Percentiles rank a stretch among this genome's conserved stretches.
Conservation (phyloP, 2,888 invertebrate genomes). For the Ichneumoninae sp. region DNA sequence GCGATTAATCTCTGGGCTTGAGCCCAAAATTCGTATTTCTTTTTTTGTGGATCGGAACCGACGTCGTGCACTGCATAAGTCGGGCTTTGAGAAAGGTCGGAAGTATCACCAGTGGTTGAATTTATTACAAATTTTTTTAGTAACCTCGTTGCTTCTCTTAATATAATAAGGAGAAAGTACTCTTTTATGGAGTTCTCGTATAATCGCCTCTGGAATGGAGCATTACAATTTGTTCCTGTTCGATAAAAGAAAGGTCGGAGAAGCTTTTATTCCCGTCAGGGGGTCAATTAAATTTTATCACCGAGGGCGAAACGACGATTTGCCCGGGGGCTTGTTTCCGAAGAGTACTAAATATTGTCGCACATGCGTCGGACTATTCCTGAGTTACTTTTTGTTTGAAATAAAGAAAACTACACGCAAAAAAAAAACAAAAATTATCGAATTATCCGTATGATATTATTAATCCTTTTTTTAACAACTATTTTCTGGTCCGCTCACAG, state of each 20-base stretch:
- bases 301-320: conserved; percentile 39
- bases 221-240: conserved; percentile 45
- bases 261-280: conserved; percentile 48
- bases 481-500: background rate
- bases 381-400: background rate
- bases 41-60: background rate
- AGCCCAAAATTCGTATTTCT: background rate
- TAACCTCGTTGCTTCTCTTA: conserved; percentile 3
- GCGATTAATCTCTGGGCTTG: too few relatives aligned
- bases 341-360: background rate
- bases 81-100: background rate
- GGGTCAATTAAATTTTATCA: conserved; percentile 46
- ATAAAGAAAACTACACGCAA: background rate
- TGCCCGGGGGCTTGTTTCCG: background rate
- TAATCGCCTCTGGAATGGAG: conserved; percentile 39
- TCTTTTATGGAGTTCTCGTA: conserved; percentile 1
- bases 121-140: background rate
- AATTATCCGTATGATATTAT: conserved; percentile 7
- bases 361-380: conserved; percentile 2
- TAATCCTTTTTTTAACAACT: background rate
- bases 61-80: background rate
- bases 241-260: conserved; percentile 55
- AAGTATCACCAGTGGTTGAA: background rate
- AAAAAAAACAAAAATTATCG: background rate
- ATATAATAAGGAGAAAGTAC: conserved; percentile 9